Evolutionary conservation across 2,888 invertebrate genomes (phyloP), one percentile per base, ranked within the genome.

Genomic region (Terebella lapidaria): DNA sequence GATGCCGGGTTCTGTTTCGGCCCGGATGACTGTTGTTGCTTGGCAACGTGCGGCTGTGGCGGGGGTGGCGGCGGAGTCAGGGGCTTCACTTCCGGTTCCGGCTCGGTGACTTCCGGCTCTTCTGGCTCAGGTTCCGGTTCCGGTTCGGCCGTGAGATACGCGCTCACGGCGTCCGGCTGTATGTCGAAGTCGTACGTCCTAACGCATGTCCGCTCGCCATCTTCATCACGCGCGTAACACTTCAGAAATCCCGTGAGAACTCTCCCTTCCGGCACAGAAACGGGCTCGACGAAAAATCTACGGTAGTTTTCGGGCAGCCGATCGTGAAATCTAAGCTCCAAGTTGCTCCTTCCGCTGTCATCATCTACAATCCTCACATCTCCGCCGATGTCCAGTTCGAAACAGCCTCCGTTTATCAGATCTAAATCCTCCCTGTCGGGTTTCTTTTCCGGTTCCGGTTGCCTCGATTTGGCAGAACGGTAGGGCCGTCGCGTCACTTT

Each of bases 281-380:
- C 67, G 1, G 77, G 78, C 62, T 74, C 73, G 24, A 77, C 68
- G n/a, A 65, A 64, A 65, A 77, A 76, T 27, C 70, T 63, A 49
- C 74, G 67, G 66, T 73, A 77, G 58, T 73, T 74, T 52, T 76
- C 75, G 5, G 70, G 71, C 28, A 77, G 64, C 54, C 70, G 64
- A 51, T 71, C 70, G 59, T 72, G 73, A 46, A 49, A 68, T 45
- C 54, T 54, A 0, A 66, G 49, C 0, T 49, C 54, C 42, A 56
- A 51, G 45, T 56, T 29, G 24, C 18, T 27, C 46, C 30, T 46
- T 18, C 56, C 58, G 2, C 54, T 18, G 25, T 63, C 65, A 15
- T 63, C 63, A 1, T 51, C 47, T 20, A 35, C 42, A 4, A 60
- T 27, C 10, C 22, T 10, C 3, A 66, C 28, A 26, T 64, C 67